Conservation (phyloP, 2,888 invertebrate genomes). For the Gymnosoma rotundatum region DNA sequence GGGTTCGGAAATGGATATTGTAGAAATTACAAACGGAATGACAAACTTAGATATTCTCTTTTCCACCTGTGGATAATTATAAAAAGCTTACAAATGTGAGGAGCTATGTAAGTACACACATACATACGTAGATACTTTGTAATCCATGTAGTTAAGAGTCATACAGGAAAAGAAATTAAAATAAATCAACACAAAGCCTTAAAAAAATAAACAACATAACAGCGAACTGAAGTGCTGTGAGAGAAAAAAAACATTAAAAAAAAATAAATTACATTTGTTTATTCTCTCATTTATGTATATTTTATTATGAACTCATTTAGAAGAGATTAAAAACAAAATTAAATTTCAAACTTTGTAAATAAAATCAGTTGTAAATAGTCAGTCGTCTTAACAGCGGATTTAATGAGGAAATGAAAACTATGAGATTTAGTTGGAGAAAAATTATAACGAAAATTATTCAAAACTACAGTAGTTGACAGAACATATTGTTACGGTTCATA, state of each 20-base stretch:
- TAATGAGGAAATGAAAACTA: background rate
- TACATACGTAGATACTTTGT: background rate
- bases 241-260: background rate
- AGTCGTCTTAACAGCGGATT: background rate
- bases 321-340: slow-evolving; percentile 39
- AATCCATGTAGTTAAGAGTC: slow-evolving; percentile 18
- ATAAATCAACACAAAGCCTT: background rate
- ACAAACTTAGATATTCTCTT: too few species aligned
- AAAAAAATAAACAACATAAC: background rate
- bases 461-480: background rate
- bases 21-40: too few species aligned
- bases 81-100: background rate
- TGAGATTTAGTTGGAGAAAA: too few species aligned
- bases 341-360: slow-evolving; percentile 7
- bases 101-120: slow-evolving; percentile 17
- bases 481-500: background rate
- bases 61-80: too few species aligned
- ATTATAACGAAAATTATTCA: background rate
- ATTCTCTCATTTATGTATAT: slow-evolving; percentile 16
- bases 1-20: too few species aligned
- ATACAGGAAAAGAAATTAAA: slow-evolving; percentile 6
- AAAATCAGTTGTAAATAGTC: background rate
- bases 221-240: background rate
- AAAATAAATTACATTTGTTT: slow-evolving; percentile 2
- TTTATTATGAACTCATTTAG: slow-evolving; percentile 36